These are phyloP conservation scores for Euthynnus affinis DNA, from an alignment of 2,797 vertebrate species.

Conservation along the genomic window DNA sequence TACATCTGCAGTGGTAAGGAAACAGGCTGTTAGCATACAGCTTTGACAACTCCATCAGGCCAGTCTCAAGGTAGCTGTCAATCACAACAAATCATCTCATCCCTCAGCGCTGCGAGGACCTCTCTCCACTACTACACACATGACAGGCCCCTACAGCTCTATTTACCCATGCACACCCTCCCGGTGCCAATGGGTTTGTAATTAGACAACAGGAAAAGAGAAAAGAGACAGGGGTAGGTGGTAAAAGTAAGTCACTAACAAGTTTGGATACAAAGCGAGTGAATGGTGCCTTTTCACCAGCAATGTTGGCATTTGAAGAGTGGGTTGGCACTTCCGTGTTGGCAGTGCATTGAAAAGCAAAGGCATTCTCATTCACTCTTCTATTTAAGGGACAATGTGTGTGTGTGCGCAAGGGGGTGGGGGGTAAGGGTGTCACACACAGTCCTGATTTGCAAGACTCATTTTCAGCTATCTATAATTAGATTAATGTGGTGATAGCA, in stretches of 20 bases:
- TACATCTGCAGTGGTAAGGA: conserved; percentile 87
- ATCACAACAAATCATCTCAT: conserved; percentile 97
- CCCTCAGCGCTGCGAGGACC: conserved; percentile 92
- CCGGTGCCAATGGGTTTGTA: conserved; percentile 90
- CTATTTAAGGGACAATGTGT: conserved; percentile 87
- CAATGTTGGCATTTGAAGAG: conserved; percentile 85
- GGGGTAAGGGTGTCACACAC: conserved; percentile 54
- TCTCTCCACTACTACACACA: conserved; percentile 89
- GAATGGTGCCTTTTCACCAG: conserved; percentile 79
- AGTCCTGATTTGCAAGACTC: conserved; percentile 80
- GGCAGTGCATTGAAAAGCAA: conserved; percentile 88
- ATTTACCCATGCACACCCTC: conserved; percentile 92
- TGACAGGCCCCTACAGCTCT: conserved; percentile 97
- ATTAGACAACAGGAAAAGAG: conserved; percentile 89
- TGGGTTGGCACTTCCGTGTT: conserved; percentile 85
- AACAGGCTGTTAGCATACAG: conserved; percentile 88
- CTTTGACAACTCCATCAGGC: conserved; percentile 99
- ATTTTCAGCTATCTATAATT: conserved; percentile 97
- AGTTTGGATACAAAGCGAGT: conserved; percentile 89
- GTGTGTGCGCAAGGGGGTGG: conserved; percentile 19
- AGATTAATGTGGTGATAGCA: conserved; percentile 95
- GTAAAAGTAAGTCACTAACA: conserved; percentile 87
- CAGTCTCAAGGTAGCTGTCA: conserved; percentile 99
- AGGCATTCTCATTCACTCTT: conserved; percentile 88
- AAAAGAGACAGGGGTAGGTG: conserved; percentile 56